These are phyloP conservation scores for Micrasema longulum DNA, from an alignment of 1,140 invertebrate genomes.

Conservation along the genomic window DNA sequence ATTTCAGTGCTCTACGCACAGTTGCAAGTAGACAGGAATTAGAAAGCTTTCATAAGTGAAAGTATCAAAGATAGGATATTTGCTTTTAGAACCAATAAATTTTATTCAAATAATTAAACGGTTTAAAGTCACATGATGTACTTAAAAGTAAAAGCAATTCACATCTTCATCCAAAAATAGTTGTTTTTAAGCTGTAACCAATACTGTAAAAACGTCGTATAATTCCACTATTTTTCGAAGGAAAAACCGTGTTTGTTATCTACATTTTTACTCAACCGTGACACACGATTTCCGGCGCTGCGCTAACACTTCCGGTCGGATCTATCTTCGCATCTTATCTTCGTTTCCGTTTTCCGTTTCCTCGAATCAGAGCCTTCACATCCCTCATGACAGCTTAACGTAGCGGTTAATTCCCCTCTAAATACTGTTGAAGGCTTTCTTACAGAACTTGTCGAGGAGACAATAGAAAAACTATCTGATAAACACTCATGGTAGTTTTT, in stretches of 20 bases:
- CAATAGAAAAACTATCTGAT: background rate
- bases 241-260: conserved; percentile 44
- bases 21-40: no score
- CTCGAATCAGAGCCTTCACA: conserved; percentile 45
- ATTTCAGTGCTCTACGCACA: no score
- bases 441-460: background rate
- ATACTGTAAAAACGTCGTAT: no score
- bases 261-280: conserved; percentile 34
- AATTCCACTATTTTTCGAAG: conserved; percentile 1
- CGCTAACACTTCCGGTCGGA: conserved; percentile 48
- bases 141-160: no score
- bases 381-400: conserved; percentile 31
- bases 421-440: conserved; percentile 11
- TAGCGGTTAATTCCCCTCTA: conserved; percentile 10
- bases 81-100: no score
- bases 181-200: no score
- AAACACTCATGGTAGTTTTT: background rate
- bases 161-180: no score
- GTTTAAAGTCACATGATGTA: no score
- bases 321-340: conserved; percentile 51
- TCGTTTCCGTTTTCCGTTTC: conserved; percentile 24
- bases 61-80: no score
- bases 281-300: conserved; percentile 53
- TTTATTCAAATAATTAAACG: no score
- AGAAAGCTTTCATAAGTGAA: no score